Evolutionary conservation across 2,797 vertebrate genomes (phyloP), one percentile per base, ranked within the genome.

Genomic region (Acomys russatus): DNA sequence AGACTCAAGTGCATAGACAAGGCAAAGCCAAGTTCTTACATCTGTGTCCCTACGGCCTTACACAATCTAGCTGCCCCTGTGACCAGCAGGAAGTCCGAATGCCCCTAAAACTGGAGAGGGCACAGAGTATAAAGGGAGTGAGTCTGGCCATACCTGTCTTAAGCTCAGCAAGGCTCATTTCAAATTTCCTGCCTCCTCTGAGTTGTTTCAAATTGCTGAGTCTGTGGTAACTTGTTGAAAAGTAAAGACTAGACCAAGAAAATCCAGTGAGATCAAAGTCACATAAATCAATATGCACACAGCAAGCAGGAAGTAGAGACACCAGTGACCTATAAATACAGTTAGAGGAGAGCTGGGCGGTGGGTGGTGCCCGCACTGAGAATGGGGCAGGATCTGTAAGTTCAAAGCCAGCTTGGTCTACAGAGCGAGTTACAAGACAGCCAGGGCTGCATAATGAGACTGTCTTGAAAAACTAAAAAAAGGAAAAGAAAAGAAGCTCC

Each of bases 11-110:
- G 44, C 44, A 44, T 44, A 3, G 38, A 30, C 14, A 66, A 18
- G 1, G 30, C 23, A 25, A 56, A 15, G 1, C 2, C 14, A n/a
- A 12, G 49, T 2, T 3, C 25, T 3, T 64, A 1, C 6, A 1
- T 7, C 4, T 20, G 44, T 6, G 44, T 6, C 35, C 49, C 56
- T 44, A n/a, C 80, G 35, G 14, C 8, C 44, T n/a, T 44, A 44
- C 44, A 44, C 44, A 4, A 44, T 44, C 44, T 44, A 44, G 44
- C 44, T 44, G 44, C 44, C 44, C 20, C 12, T 61, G 17, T 6
- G n/a, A 64, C 33, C 49, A 71, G 20, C 78, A 15, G 49, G 25
- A 44, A 25, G 54, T 68, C 61, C 71, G 22, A 33, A 76, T 2
- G 11, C 15, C 79, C 35, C 14, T 25, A 28, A 1, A 23, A 25